Percentiles rank a stretch among this genome's conserved stretches.
These are phyloP conservation scores for Columba janthina DNA, from an alignment of 2,113 vertebrate species.

Conservation along the genomic window DNA sequence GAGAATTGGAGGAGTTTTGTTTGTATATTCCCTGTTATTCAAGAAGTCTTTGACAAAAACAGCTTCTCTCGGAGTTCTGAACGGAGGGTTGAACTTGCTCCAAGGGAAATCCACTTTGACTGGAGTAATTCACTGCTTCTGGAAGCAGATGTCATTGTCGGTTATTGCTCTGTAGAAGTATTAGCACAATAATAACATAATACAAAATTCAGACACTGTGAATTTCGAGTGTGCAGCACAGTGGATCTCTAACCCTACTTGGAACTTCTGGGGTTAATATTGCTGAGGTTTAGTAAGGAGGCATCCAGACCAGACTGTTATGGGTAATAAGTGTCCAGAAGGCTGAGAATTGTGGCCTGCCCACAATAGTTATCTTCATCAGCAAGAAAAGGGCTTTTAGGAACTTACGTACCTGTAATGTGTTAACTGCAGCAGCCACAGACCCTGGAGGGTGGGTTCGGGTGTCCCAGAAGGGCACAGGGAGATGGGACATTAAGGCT, in stretches of 20 bases:
- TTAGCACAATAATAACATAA: background rate
- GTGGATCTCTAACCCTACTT: background rate
- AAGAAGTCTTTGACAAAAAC: background rate
- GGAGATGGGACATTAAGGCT: background rate
- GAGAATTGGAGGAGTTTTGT: background rate
- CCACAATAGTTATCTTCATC: background rate
- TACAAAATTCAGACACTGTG: background rate
- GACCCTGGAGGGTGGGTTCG: fast-evolving
- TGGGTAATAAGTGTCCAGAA: background rate
- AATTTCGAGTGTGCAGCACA: background rate
- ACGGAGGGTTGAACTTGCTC: background rate
- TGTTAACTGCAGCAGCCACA: background rate
- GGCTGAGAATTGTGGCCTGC: background rate
- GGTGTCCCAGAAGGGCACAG: background rate
- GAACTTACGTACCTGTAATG: background rate
- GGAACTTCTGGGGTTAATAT: background rate
- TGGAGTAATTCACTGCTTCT: background rate
- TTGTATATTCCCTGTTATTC: background rate
- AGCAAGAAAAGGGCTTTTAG: background rate
- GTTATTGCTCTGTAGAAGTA: background rate
- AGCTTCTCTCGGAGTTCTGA: background rate
- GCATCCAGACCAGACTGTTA: background rate
- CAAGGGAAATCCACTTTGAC: background rate
- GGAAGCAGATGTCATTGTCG: background rate
- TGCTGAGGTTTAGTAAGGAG: background rate